phyloP scores from a whole-genome alignment of 2,888 invertebrate species.

The Calameuta filiformis region DNA sequence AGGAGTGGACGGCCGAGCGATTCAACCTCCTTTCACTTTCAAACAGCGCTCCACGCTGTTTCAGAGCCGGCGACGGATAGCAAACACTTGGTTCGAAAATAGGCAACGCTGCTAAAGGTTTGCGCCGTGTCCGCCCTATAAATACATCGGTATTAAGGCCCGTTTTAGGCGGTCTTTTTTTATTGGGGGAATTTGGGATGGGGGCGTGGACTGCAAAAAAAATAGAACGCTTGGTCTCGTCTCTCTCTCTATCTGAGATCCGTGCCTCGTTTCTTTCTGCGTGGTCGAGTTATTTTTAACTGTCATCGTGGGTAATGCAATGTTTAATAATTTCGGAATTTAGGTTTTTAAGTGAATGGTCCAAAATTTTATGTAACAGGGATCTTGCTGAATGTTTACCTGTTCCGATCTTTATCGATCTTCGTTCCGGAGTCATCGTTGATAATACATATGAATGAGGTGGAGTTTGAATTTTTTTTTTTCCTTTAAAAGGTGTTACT shows the following conservation, averaged over 20 bases:
- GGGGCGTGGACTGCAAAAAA: neutral
- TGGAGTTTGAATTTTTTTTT: neutral
- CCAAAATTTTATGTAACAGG: neutral
- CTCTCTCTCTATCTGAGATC: neutral
- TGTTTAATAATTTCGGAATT: neutral
- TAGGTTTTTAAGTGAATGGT: neutral
- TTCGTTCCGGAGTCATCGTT: neutral
- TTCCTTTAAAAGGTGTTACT: neutral
- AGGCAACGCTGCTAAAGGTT: conserved; percentile 52
- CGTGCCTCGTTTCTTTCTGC: neutral
- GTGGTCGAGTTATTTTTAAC: neutral
- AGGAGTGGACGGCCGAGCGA: conserved; percentile 60
- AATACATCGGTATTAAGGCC: conserved; percentile 13
- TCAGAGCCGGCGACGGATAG: conserved; percentile 23
- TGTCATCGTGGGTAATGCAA: neutral
- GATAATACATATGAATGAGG: neutral
- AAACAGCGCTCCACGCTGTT: conserved; percentile 44
- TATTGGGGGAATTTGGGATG: neutral
- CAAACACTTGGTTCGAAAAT: conserved; percentile 46
- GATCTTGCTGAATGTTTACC: neutral
- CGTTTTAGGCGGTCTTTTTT: neutral
- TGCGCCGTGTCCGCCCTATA: conserved; percentile 29
- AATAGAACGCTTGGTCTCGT: neutral
- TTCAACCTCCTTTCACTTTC: conserved; percentile 67
- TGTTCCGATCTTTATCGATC: neutral